phyloP scores from a whole-genome alignment of 2,888 invertebrate genomes.

The Drosophila sordidula region DNA sequence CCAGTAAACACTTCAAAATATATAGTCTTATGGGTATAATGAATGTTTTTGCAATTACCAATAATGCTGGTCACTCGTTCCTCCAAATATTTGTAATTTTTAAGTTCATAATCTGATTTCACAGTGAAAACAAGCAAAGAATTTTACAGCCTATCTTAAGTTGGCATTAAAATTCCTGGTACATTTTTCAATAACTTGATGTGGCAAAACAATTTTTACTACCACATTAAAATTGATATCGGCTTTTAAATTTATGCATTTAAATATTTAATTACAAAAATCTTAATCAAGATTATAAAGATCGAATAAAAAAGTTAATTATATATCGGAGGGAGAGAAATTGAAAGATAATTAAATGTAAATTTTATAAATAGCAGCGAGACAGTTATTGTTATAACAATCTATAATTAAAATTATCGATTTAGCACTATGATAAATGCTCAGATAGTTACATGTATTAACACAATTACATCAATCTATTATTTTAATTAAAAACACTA shows the following conservation, averaged over 20 bases:
- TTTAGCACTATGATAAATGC: neutral
- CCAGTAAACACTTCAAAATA: neutral
- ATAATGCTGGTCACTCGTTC: neutral
- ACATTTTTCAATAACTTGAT: constrained; percentile 1
- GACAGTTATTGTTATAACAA: neutral
- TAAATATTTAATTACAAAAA: neutral
- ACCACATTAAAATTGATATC: neutral
- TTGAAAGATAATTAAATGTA: neutral
- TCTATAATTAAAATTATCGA: neutral
- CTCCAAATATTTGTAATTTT: constrained; percentile 4
- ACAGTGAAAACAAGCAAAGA: neutral
- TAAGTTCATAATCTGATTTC: neutral
- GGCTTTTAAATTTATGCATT: neutral
- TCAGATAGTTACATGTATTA: neutral
- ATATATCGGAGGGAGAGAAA: neutral
- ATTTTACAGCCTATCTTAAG: neutral
- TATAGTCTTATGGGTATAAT: neutral
- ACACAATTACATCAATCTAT: neutral
- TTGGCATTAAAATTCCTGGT: constrained; percentile 2
- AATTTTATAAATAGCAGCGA: neutral
- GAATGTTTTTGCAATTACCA: neutral
- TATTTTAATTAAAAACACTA: no score
- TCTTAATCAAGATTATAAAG: neutral
- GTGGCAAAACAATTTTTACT: neutral
- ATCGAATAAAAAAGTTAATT: neutral